Conservation (phyloP, 2,113 vertebrate species). For the Epinephelus fuscoguttatus region DNA sequence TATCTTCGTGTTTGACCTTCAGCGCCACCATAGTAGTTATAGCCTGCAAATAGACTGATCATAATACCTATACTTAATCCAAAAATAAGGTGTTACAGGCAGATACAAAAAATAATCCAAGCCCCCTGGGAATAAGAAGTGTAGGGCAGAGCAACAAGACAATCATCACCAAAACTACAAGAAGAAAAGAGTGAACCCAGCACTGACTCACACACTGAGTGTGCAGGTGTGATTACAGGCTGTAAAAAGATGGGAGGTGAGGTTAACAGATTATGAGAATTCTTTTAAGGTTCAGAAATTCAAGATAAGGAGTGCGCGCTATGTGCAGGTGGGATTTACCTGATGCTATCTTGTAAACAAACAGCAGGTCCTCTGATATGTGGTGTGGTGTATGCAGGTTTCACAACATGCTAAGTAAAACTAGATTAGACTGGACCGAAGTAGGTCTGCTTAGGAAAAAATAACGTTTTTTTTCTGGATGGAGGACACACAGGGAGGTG, state of each 20-base stretch:
- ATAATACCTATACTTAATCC: background rate
- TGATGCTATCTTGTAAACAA: constrained; percentile 6
- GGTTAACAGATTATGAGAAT: background rate
- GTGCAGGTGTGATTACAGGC: background rate
- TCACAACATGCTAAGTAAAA: constrained; percentile 1
- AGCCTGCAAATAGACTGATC: background rate
- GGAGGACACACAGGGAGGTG: background rate
- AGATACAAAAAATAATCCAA: background rate
- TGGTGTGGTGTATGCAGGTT: background rate
- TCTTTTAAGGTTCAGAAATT: background rate
- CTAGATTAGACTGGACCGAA: constrained; percentile 40
- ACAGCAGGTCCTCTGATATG: constrained; percentile 18
- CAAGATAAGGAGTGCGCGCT: constrained; percentile 1
- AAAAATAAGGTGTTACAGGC: background rate
- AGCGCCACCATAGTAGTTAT: no score
- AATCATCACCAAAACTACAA: background rate
- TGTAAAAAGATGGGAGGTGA: background rate
- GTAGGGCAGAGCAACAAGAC: background rate
- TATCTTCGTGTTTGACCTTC: no score
- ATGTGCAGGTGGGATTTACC: background rate
- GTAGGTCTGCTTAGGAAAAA: background rate
- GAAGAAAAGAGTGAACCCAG: background rate
- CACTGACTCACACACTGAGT: background rate
- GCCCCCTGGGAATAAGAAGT: background rate
- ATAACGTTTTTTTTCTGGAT: background rate